phyloP scores from a whole-genome alignment of 1,140 invertebrate genomes.

The Heliconius himera region DNA sequence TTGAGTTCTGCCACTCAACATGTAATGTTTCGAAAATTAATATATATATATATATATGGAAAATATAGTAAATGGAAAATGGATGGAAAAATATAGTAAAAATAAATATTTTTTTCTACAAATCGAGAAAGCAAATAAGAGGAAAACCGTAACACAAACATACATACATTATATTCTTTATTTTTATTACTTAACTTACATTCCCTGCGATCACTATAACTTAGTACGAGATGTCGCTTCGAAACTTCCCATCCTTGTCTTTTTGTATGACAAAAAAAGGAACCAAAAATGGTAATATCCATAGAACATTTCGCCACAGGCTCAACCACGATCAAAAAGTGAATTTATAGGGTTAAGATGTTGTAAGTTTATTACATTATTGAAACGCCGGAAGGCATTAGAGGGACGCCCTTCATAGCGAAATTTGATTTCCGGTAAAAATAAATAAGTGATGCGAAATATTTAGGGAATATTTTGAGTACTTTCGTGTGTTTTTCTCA shows the following conservation, averaged over 20 bases:
- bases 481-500: neutral
- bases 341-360: conserved; percentile 12
- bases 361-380: conserved; percentile 13
- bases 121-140: neutral
- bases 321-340: conserved; percentile 5
- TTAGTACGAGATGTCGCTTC: neutral
- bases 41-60: no score
- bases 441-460: conserved; percentile 9
- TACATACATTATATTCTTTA: neutral
- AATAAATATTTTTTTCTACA: no score
- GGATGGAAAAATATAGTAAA: no score
- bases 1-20: no score
- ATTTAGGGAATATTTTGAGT: neutral
- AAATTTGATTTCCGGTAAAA: conserved; percentile 9
- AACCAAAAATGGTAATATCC: neutral
- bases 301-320: neutral
- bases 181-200: neutral
- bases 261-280: neutral
- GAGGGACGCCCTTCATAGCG: neutral
- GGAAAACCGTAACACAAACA: no score
- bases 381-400: conserved; percentile 16
- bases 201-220: neutral
- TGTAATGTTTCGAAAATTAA: no score
- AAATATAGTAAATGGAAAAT: no score
- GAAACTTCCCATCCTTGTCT: neutral